phyloP scores from a whole-genome alignment of 1,140 invertebrate genomes.

The Bombus turneri region DNA sequence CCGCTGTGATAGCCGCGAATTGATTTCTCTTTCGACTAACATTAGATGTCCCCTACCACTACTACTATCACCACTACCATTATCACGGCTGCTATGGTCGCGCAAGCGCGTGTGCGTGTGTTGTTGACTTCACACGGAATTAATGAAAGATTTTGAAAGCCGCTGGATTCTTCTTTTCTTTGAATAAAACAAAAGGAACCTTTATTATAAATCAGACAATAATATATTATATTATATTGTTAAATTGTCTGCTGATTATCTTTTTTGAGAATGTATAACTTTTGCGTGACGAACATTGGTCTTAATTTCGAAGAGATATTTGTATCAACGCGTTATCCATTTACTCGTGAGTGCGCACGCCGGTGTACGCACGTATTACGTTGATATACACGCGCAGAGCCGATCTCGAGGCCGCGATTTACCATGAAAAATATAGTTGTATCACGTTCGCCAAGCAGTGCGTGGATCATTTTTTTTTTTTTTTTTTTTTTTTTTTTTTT shows the following conservation, averaged over 20 bases:
- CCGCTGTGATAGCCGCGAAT: constrained; percentile 66
- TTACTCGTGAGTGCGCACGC: not conserved
- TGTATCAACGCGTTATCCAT: no score
- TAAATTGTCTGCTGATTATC: constrained; percentile 15
- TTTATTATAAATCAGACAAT: constrained; percentile 18
- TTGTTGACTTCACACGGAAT: constrained; percentile 23
- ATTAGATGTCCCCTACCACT: not conserved
- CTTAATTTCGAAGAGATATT: not conserved
- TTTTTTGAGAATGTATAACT: not conserved
- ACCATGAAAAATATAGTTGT: no score
- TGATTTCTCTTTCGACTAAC: constrained; percentile 47
- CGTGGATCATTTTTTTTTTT: no score
- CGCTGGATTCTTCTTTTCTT: not conserved
- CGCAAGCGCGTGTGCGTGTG: constrained; percentile 6
- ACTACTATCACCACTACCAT: not conserved
- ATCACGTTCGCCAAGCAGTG: no score
- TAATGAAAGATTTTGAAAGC: not conserved
- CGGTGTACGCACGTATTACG: not conserved
- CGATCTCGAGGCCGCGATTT: not conserved
- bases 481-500: no score
- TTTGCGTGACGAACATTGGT: not conserved
- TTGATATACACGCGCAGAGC: not conserved
- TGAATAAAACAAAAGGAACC: not conserved
- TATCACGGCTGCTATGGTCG: not conserved
- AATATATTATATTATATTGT: constrained; percentile 29